Base-by-base conservation (phyloP, 1,140 invertebrate genomes). In the Hormaphis cornu region DNA sequence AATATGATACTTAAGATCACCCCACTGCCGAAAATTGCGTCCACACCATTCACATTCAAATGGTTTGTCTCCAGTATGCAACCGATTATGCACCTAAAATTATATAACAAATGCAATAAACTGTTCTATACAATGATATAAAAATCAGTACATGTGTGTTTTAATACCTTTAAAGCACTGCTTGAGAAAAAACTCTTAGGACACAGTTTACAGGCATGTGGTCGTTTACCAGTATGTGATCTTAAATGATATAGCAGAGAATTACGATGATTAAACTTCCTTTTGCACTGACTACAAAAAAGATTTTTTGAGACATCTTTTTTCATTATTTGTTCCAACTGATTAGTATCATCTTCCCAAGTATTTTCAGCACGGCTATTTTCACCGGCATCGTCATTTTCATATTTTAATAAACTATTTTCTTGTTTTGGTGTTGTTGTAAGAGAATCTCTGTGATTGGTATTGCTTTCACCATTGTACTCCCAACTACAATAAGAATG, bases 1-100 rank as follows among this genome's bases (percentile, higher is more conserved):
- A 71, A 89, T 87, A 78, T 96, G 93, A 74, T 94, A 90, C 72
- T 93, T 93, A 20, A 96, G 80, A 76, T 95, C 89, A 61, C 92
- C 90, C 88, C 89, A 91, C 76, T 91, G 90, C 1, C 90, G 82
- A 75, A 91, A 93, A 74, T 85, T 82, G 16, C 85, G 82, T 2
- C 86, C 87, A 76, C 90, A 93, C 58, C 84, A 82, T 14, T 87
- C 83, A 75, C 90, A 92, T 75, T 88, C 85, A 77, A 88, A 91
- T 0, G 90, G 90, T 72, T 89, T 89, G 40, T 88, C 86, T 18
- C 87, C 89, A 46, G 84, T 88, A 77, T 90, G 89, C 18, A 88
- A 80, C 18, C 88, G 81, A 73, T 83, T 83, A 73, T 90, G 89
- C 0, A 88, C 83, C 84, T 87, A 71, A n/a, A 73, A 69, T 61